Conservation (phyloP, 2,888 invertebrate genomes). For the Perdita meconis region DNA sequence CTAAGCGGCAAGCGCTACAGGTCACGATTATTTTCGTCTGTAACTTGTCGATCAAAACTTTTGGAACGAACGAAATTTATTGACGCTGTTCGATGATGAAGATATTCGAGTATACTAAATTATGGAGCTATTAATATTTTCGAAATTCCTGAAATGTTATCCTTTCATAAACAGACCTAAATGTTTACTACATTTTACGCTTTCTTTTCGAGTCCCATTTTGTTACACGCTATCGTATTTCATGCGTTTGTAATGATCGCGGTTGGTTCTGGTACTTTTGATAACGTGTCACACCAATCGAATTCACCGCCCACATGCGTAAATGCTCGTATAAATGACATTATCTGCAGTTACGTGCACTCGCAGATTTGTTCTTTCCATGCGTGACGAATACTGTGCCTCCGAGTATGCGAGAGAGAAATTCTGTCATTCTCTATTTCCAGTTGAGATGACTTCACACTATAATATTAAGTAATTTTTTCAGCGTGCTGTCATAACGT, state of each 20-base stretch:
- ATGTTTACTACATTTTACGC: not conserved
- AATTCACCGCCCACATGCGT: slow-evolving; percentile 40
- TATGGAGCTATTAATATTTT: too few species aligned
- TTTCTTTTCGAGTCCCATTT: not conserved
- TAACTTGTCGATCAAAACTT: not conserved
- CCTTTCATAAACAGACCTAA: not conserved
- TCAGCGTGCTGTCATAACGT: slow-evolving; percentile 19
- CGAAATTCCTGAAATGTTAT: not conserved
- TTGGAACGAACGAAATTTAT: not conserved
- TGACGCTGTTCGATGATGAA: too few species aligned
- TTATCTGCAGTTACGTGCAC: not conserved
- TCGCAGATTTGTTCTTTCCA: slow-evolving; percentile 5
- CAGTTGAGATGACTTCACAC: slow-evolving; percentile 67
- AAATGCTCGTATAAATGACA: not conserved
- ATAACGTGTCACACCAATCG: slow-evolving; percentile 37
- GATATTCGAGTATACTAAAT: too few species aligned
- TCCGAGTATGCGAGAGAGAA: slow-evolving; percentile 9
- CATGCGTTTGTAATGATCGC: not conserved
- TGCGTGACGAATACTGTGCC: not conserved
- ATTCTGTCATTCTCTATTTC: slow-evolving; percentile 68
- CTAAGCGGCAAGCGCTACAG: not conserved
- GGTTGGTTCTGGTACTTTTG: slow-evolving; percentile 14
- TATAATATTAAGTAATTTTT: slow-evolving; percentile 62
- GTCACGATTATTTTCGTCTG: slow-evolving; percentile 34
- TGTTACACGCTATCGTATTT: not conserved